Evolutionary conservation across 2,888 invertebrate species (phyloP).

Genomic region (Dexiosoma caninum): DNA sequence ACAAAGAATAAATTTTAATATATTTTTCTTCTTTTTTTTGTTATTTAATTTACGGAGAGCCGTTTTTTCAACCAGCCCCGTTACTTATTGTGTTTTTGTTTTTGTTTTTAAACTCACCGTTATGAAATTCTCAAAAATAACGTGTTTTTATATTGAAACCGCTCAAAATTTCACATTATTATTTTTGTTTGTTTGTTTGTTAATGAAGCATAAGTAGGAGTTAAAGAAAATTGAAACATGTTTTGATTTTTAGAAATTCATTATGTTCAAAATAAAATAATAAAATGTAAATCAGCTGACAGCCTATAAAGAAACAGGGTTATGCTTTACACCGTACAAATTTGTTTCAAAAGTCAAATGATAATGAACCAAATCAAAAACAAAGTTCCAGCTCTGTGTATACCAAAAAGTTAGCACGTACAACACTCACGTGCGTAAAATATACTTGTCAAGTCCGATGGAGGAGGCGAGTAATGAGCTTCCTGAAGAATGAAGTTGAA

Average conservation of each 20-base stretch:
- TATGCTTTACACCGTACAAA: not conserved
- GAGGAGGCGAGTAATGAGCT: no score
- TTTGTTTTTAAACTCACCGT: constrained; percentile 62
- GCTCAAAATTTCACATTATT: constrained; percentile 61
- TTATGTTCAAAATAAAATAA: constrained; percentile 52
- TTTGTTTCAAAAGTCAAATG: not conserved
- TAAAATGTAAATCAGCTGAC: not conserved
- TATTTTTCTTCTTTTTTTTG: no score
- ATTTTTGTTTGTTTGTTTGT: constrained; percentile 63
- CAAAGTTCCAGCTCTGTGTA: not conserved
- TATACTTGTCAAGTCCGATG: no score
- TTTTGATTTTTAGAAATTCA: constrained; percentile 59
- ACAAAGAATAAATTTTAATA: constrained; percentile 35
- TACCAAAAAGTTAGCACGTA: not conserved
- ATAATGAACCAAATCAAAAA: not conserved
- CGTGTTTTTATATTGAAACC: constrained; percentile 57
- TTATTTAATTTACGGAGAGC: constrained; percentile 46
- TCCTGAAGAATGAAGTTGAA: no score
- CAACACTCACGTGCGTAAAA: no score
- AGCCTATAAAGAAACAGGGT: not conserved
- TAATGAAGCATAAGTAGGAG: constrained; percentile 66
- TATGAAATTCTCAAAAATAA: constrained; percentile 62
- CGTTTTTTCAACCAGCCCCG: constrained; percentile 26
- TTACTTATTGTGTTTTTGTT: constrained; percentile 52
- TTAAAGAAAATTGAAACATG: constrained; percentile 65